Evolutionary conservation across 2,888 invertebrate genomes (phyloP), one percentile per base, ranked within the genome.

Genomic region (Drosophila hamatofila): DNA sequence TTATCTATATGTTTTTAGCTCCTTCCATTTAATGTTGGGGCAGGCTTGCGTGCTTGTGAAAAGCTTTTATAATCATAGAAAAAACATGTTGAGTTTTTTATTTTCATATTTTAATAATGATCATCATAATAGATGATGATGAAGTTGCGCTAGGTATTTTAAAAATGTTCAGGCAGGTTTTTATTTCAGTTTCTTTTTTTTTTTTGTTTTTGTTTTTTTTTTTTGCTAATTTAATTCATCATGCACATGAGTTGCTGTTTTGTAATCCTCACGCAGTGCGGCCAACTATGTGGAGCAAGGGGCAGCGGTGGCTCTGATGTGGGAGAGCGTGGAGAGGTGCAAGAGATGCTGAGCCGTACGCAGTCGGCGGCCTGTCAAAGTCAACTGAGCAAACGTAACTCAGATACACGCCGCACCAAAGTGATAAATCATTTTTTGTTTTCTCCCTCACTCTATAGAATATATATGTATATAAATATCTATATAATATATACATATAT

Each of bases 161-260:
- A 27, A 23, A 66, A 27, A 51, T 68, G 18, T 61, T 35, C 42
- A 41, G 44, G 14, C 33, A 41, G n/a, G 27, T 23, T 68, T 72
- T 72, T 42, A 25, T 44, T 23, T 44, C 11, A 23, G 33, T 14
- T 27, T 27, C n/a, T 42, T 35, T 46, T 18, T 39, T n/a, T 2
- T 8, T 11, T 5, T 65, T 68, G 51, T 52, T 60, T 2, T 39
- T n/a, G 11, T n/a, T 39, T n/a, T n/a, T 21, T n/a, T 46, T 71
- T 72, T 66, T 77, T 79, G 88, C 84, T 81, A 84, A 84, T 88
- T 84, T 88, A 88, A 84, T 84, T 75, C 88, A 84, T 85, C 84
- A 84, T 88, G 81, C 85, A 83, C 88, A 84, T 84, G 84, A 84
- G 83, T 84, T 84, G 88, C 81, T 81, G 75, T 85, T 84, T 84